Base-by-base conservation (phyloP, 2,888 invertebrate species). In the Dicranocentrus wangi region DNA sequence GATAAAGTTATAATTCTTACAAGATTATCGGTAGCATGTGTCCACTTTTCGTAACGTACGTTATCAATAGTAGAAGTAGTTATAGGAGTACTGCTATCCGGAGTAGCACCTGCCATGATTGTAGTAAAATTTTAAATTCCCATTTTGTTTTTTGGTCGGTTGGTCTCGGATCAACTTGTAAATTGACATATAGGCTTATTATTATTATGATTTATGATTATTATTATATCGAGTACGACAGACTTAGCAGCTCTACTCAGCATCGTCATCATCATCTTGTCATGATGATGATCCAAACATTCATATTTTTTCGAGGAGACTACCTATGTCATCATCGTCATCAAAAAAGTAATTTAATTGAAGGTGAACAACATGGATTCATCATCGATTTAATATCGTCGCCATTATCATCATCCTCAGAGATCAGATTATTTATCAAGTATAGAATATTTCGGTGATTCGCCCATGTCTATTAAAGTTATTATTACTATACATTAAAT, bases 51-150 rank as follows among this genome's bases (percentile, higher is more conserved):
- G 13, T 53, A 28, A 13, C 28, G 68, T 27, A 28, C 17, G 21
- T n/a, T n/a, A n/a, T n/a, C n/a, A n/a, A n/a, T n/a, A 61, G 61
- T 65, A 61, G 73, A 58, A 39, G 23, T 39, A 15, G 70, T 72
- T 43, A 23, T 2, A 63, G 61, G 47, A 51, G 68, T 51, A 25
- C 65, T 39, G 58, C 70, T 70, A 58, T 32, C 70, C 53, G 25
- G 53, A 70, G 70, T 71, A 78, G 78, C 72, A 79, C 79, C 79
- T 79, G 71, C 79, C 79, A 79, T 79, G 79, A 79, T 79, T 79
- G 79, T 72, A 66, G 51, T 25, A 72, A 76, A 65, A 71, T 63
- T 65, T 79, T 66, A 79, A 79, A 63, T 55, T 63, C 66, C 71
- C 79, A 79, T 79, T 72, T 79, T 79, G 71, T 66, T 71, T n/a